phyloP scores from a whole-genome alignment of 2,113 vertebrate genomes.

The Apodemus speciosus region DNA sequence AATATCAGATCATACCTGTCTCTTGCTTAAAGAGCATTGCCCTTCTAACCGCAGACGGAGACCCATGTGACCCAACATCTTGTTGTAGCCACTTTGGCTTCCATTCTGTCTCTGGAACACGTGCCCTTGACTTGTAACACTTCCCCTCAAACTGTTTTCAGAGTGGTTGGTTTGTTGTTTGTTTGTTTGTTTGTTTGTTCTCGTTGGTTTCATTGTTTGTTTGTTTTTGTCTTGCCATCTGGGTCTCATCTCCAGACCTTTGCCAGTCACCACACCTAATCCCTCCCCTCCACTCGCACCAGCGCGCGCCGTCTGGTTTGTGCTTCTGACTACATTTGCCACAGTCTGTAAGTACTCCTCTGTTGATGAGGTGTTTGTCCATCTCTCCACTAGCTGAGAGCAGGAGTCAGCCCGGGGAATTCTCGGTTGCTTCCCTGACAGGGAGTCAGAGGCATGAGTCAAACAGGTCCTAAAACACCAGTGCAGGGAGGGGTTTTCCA shows the following conservation, averaged over 20 bases:
- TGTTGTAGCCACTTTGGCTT: not conserved
- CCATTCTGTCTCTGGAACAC: not conserved
- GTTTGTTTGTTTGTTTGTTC: not conserved
- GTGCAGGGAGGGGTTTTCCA: slow-evolving; percentile 22
- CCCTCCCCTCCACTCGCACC: not conserved
- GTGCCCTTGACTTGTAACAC: not conserved
- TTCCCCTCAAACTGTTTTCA: not conserved
- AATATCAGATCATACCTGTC: not conserved
- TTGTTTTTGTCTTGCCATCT: not conserved
- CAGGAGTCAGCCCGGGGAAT: not conserved
- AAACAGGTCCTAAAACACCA: not conserved
- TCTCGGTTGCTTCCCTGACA: not conserved
- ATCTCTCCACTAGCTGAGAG: not conserved
- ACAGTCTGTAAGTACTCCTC: not conserved
- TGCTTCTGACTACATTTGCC: not conserved
- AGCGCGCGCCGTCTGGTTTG: not conserved
- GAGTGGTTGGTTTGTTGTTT: not conserved
- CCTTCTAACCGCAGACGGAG: not conserved
- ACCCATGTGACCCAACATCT: not conserved
- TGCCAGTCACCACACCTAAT: not conserved
- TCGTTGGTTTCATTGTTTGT: not conserved
- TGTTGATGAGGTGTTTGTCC: not conserved
- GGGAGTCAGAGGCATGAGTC: not conserved
- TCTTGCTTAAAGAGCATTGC: not conserved
- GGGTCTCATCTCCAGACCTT: not conserved